Percentiles rank a stretch among this genome's conserved stretches.
These are phyloP conservation scores for Nezara viridula DNA, from an alignment of 2,888 invertebrate species.

Conservation along the genomic window DNA sequence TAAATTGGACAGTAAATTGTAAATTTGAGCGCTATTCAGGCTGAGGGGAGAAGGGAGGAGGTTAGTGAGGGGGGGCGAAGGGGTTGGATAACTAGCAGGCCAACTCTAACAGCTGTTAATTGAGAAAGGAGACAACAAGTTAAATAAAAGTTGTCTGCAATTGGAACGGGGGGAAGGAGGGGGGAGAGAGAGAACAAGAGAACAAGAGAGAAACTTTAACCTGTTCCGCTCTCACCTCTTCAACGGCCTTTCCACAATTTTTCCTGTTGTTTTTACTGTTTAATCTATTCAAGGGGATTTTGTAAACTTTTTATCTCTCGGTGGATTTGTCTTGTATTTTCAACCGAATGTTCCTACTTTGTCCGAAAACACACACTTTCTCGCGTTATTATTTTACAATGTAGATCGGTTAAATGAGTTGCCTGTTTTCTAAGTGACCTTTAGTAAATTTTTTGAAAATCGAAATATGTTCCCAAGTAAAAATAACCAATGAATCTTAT, in stretches of 20 bases:
- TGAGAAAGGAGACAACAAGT: constrained; percentile 40
- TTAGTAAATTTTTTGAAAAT: too few species aligned
- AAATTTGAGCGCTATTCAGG: constrained; percentile 1
- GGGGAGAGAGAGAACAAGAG: too few species aligned
- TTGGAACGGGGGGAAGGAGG: background rate
- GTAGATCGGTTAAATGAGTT: too few species aligned
- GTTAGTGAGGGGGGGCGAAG: too few species aligned
- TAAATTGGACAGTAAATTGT: constrained; percentile 41
- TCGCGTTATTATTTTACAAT: too few species aligned
- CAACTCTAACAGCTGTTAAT: constrained; percentile 29
- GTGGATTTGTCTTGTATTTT: background rate
- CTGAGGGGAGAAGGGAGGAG: background rate
- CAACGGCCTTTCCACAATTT: background rate
- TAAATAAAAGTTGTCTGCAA: constrained; percentile 22
- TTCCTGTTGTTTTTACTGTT: background rate
- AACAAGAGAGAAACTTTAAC: constrained; percentile 1
- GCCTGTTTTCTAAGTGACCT: too few species aligned
- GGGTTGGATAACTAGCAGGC: background rate
- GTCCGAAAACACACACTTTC: too few species aligned
- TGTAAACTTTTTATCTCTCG: background rate
- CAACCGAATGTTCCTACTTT: background rate
- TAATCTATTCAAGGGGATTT: background rate
- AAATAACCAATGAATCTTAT: too few species aligned
- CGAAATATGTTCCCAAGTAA: too few species aligned
- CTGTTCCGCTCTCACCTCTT: background rate